Evolutionary conservation across 2,888 invertebrate genomes (phyloP).

Genomic region (Meliscaeva auricollis): DNA sequence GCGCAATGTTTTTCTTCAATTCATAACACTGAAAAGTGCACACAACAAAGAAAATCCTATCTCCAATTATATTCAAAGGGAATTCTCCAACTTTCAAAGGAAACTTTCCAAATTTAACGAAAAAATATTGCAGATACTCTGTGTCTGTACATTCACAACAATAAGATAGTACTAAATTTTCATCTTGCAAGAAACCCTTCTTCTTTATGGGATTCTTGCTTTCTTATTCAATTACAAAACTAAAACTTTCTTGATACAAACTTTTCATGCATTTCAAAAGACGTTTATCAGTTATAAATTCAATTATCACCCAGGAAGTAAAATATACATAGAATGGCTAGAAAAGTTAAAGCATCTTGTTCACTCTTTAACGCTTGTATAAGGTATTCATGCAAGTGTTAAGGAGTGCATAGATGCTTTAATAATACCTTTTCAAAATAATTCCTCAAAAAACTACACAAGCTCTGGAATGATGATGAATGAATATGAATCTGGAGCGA

Average conservation of each 20-base stretch:
- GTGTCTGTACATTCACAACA: background rate
- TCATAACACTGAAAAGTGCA: no score
- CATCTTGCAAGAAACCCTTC: background rate
- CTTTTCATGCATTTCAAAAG: constrained; percentile 20
- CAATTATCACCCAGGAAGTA: constrained; percentile 11
- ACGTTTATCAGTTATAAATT: constrained; percentile 2
- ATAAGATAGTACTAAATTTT: background rate
- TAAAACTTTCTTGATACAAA: constrained; percentile 34
- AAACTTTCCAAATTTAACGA: background rate
- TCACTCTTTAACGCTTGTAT: background rate
- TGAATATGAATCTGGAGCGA: constrained; percentile 29
- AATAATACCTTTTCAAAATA: no score
- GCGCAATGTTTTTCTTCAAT: no score
- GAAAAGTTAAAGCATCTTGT: constrained; percentile 1
- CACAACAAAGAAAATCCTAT: background rate
- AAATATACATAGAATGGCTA: constrained; percentile 10
- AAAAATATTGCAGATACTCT: no score
- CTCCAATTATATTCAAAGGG: background rate
- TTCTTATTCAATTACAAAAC: constrained; percentile 32
- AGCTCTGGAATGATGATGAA: constrained; percentile 13
- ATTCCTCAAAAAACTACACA: background rate
- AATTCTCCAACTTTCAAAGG: background rate
- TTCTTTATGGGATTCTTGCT: background rate
- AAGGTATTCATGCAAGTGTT: no score
- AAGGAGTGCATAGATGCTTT: no score